Evolutionary conservation across 2,888 invertebrate species (phyloP).

Genomic region (Sesia apiformis): DNA sequence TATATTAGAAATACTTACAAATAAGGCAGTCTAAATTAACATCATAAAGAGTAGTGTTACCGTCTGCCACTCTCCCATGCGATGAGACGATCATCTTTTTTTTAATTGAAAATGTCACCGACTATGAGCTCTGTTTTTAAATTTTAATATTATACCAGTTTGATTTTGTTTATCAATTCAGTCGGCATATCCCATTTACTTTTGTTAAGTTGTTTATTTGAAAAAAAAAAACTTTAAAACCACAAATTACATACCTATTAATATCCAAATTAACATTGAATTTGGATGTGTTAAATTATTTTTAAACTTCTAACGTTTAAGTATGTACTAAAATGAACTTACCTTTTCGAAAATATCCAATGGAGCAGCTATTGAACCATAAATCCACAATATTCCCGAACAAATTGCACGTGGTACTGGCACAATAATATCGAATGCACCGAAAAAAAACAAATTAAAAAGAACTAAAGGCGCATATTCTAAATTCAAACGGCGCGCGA

Average conservation of each 20-base stretch:
- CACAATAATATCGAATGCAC: conserved; percentile 24
- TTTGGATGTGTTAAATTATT: not conserved
- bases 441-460: conserved; percentile 33
- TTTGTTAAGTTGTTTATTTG: not conserved
- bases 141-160: conserved; percentile 44
- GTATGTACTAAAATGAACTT: not conserved
- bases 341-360: conserved; percentile 3
- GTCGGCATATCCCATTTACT: conserved; percentile 18
- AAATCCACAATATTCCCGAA: conserved; percentile 31
- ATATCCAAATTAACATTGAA: not conserved
- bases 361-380: not conserved
- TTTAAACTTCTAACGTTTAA: not conserved
- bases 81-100: conserved; percentile 30
- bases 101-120: conserved; percentile 62
- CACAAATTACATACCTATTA: not conserved
- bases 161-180: conserved; percentile 36
- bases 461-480: conserved; percentile 35
- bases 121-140: conserved; percentile 21
- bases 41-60: not conserved
- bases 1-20: not conserved
- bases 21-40: not conserved
- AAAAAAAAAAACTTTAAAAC: not conserved
- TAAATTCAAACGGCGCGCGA: conserved; percentile 69
- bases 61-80: not conserved
- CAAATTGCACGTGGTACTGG: conserved; percentile 31